Conservation (phyloP, 2,113 vertebrate species). For the Melanocharis versteri region DNA sequence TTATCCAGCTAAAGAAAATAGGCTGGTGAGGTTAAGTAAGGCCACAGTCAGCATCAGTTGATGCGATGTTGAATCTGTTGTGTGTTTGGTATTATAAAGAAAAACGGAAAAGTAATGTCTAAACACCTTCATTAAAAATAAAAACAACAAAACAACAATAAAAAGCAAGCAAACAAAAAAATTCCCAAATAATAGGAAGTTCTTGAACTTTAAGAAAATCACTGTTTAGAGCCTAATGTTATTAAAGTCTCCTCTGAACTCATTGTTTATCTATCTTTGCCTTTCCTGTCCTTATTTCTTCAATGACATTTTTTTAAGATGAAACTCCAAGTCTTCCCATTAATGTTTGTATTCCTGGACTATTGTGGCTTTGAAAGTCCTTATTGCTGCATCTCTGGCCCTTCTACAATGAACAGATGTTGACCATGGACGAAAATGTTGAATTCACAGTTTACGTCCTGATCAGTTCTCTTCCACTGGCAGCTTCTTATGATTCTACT, state of each 20-base stretch:
- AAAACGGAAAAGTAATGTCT: not conserved
- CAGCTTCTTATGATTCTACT: not conserved
- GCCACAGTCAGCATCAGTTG: not conserved
- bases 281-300: not conserved
- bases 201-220: not conserved
- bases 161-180: not conserved
- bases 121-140: not conserved
- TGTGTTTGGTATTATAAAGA: not conserved
- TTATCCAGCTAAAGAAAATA: constrained; percentile 4
- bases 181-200: not conserved
- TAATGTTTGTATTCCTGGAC: not conserved
- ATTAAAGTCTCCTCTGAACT: not conserved
- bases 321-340: not conserved
- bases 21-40: not conserved
- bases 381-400: not conserved
- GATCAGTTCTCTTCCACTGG: not conserved
- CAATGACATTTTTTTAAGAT: not conserved
- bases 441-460: not conserved
- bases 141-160: too few relatives aligned
- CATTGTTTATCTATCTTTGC: not conserved
- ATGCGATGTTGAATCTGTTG: not conserved
- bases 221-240: not conserved
- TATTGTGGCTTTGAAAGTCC: not conserved
- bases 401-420: not conserved
- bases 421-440: not conserved